These are phyloP conservation scores for Holacanthella duospinosa DNA, from an alignment of 2,888 invertebrate species.

Conservation along the genomic window DNA sequence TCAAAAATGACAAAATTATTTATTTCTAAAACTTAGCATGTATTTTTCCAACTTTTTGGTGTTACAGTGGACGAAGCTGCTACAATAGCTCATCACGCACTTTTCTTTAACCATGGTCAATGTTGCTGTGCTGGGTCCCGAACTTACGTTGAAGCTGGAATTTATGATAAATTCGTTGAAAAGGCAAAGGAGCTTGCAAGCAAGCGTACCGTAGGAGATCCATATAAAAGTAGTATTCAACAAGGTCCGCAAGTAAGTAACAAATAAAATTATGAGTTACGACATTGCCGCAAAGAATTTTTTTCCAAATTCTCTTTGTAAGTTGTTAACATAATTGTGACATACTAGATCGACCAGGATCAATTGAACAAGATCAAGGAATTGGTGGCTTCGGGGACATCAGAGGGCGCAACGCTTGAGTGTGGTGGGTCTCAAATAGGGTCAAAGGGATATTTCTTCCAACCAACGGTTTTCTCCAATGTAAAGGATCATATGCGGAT, in stretches of 20 bases:
- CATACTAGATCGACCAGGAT: conserved; percentile 59
- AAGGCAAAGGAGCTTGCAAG: conserved; percentile 59
- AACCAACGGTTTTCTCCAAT: conserved; percentile 43
- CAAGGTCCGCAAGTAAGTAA: conserved; percentile 83
- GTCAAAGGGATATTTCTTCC: conserved; percentile 58
- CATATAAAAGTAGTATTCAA: conserved; percentile 54
- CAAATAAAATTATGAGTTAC: too few species aligned
- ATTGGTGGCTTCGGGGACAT: conserved; percentile 63
- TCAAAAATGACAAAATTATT: too few species aligned
- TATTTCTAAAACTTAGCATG: neutral
- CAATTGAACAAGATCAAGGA: conserved; percentile 65
- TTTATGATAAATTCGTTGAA: conserved; percentile 75
- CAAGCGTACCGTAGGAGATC: conserved; percentile 66
- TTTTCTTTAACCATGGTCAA: conserved; percentile 68
- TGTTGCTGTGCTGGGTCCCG: conserved; percentile 77
- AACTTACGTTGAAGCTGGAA: conserved; percentile 74
- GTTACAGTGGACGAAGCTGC: conserved; percentile 42
- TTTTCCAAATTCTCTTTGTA: too few species aligned
- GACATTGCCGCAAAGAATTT: too few species aligned
- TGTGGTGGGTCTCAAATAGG: conserved; percentile 63
- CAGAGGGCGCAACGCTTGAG: conserved; percentile 65
- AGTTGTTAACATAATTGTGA: neutral
- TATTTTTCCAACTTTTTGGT: too few species aligned
- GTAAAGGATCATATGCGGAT: conserved; percentile 45
- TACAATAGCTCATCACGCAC: conserved; percentile 53